A percentile compares a stretch with the other conserved stretches of the same genome.
These are phyloP conservation scores for Heteromormyrus szaboi DNA, from an alignment of 2,797 vertebrate genomes.

Conservation along the genomic window DNA sequence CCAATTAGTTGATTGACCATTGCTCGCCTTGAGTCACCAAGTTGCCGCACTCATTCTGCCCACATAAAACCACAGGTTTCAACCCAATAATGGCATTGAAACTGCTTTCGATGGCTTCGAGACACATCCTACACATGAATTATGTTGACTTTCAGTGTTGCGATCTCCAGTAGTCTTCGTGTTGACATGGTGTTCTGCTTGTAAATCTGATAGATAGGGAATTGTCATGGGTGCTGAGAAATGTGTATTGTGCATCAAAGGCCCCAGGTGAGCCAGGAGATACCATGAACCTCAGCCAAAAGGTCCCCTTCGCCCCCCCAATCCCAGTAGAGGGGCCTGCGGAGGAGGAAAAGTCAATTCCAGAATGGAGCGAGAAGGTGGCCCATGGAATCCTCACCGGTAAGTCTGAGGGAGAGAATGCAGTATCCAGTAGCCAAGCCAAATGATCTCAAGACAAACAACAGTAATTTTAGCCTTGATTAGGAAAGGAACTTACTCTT, in stretches of 20 bases:
- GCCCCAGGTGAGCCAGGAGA: constrained; percentile 67
- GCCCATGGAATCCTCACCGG: constrained; percentile 90
- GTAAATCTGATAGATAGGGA: not conserved
- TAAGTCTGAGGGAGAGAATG: constrained; percentile 40
- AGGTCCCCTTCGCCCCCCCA: constrained; percentile 61
- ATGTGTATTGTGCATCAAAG: constrained; percentile 47
- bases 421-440: not conserved
- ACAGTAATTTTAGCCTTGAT: not conserved
- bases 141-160: not conserved
- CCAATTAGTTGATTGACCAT: not conserved
- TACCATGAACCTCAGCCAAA: constrained; percentile 76
- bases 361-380: constrained; percentile 95
- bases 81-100: not conserved
- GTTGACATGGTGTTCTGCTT: not conserved
- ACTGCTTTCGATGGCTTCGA: not conserved
- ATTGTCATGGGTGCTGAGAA: not conserved
- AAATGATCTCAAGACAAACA: not conserved
- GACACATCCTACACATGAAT: not conserved
- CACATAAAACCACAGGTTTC: not conserved
- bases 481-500: not conserved
- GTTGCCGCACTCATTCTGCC: not conserved
- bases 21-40: not conserved
- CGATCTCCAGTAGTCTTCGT: not conserved
- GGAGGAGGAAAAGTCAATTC: constrained; percentile 63
- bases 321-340: constrained; percentile 39